phyloP scores from a whole-genome alignment of 2,888 invertebrate genomes.

The Bombyx huttoni region DNA sequence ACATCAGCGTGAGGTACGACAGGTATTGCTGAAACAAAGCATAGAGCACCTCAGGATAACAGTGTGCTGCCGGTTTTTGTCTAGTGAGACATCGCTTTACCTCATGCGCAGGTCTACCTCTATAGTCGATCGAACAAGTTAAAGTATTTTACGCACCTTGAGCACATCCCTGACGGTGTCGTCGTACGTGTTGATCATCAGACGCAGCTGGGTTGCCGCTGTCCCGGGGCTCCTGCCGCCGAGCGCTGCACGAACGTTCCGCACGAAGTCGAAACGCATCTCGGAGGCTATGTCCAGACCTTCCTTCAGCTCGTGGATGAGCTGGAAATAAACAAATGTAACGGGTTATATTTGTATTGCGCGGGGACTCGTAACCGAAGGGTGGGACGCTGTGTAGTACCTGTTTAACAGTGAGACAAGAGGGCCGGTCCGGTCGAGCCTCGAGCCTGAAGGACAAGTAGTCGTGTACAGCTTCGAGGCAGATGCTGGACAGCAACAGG shows the following conservation, averaged over 20 bases:
- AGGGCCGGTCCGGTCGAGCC: constrained; percentile 85
- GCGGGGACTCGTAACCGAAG: too few relatives aligned
- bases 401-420: constrained; percentile 88
- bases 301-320: constrained; percentile 92
- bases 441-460: constrained; percentile 89
- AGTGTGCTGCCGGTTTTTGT: too few relatives aligned
- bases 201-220: constrained; percentile 59
- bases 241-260: constrained; percentile 73
- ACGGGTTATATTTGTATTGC: too few relatives aligned
- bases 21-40: constrained; percentile 77
- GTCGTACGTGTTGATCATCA: constrained; percentile 81
- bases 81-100: too few relatives aligned
- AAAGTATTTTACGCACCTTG: constrained; percentile 53
- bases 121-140: too few relatives aligned
- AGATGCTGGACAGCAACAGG: constrained; percentile 87
- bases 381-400: constrained; percentile 16
- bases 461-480: constrained; percentile 93
- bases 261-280: constrained; percentile 83
- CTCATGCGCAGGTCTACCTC: too few relatives aligned
- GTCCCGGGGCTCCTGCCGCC: constrained; percentile 28
- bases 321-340: constrained; percentile 52
- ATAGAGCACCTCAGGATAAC: background rate
- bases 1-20: constrained; percentile 88
- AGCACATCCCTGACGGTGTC: constrained; percentile 81
- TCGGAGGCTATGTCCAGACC: constrained; percentile 87